These are phyloP conservation scores for Hipposideros armiger DNA, from an alignment of 2,113 vertebrate genomes.

Conservation along the genomic window DNA sequence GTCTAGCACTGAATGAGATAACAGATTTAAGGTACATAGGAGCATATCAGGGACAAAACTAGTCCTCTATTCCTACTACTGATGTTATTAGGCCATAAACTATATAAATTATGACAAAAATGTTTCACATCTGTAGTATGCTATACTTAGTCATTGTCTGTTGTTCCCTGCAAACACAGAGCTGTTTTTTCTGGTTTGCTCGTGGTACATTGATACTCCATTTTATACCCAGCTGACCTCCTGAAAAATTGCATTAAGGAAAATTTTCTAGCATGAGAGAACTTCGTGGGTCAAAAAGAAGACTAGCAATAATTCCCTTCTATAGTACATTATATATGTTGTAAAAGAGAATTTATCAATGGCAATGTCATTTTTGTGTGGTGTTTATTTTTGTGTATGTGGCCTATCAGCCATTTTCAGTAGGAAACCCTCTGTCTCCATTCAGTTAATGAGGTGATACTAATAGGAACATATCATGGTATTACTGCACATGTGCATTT, in stretches of 20 bases:
- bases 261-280: constrained; percentile 64
- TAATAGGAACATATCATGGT: neutral
- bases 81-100: neutral
- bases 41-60: neutral
- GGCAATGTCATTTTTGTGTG: neutral
- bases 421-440: constrained; percentile 41
- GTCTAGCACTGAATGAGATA: neutral
- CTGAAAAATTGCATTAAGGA: constrained; percentile 62
- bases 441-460: constrained; percentile 27
- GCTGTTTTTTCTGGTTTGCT: neutral
- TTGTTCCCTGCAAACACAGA: constrained; percentile 52
- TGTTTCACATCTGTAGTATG: neutral
- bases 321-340: constrained; percentile 14
- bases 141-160: neutral
- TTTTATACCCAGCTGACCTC: neutral
- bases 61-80: neutral
- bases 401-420: neutral
- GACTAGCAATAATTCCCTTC: constrained; percentile 62
- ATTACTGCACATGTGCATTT: neutral
- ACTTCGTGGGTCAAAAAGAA: constrained; percentile 66
- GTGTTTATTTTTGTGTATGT: neutral
- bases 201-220: neutral
- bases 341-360: constrained; percentile 17
- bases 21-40: neutral
- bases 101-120: neutral